Evolutionary conservation across 2,113 vertebrate species (phyloP).

Genomic region (Cinclus mexicanus): DNA sequence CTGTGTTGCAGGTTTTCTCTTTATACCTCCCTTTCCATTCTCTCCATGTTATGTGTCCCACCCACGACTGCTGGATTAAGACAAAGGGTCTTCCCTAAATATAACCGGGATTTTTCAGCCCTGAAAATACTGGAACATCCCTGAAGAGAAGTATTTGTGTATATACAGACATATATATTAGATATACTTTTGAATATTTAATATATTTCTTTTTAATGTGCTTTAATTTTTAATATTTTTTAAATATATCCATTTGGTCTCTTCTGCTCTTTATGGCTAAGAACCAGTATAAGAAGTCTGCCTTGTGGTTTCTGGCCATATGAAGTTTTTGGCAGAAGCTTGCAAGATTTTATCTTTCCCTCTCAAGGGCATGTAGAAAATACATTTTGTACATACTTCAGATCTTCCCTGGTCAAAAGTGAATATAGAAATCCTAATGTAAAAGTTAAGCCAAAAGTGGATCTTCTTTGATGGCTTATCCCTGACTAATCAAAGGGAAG

Average conservation of each 20-base stretch:
- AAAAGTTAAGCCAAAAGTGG: background rate
- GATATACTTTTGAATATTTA: background rate
- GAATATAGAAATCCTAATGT: background rate
- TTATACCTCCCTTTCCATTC: background rate
- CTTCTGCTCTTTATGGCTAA: background rate
- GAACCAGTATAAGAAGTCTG: background rate
- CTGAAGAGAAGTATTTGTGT: background rate
- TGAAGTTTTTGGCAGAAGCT: background rate
- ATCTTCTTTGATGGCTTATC: background rate
- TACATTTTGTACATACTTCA: background rate
- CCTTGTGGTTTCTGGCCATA: background rate
- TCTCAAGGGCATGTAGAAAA: background rate
- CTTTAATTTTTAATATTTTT: background rate
- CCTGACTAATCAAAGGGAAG: conserved; percentile 4
- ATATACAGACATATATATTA: background rate
- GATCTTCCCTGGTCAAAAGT: background rate
- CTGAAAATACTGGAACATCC: background rate
- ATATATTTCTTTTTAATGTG: background rate
- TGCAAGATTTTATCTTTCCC: background rate
- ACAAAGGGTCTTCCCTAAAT: background rate
- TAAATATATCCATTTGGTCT: background rate
- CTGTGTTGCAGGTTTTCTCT: background rate
- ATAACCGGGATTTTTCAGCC: background rate
- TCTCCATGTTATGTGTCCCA: background rate
- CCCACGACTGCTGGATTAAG: background rate